Evolutionary conservation across 2,797 vertebrate species (phyloP), one percentile per base, ranked within the genome.

Genomic region (Saguinus oedipus): DNA sequence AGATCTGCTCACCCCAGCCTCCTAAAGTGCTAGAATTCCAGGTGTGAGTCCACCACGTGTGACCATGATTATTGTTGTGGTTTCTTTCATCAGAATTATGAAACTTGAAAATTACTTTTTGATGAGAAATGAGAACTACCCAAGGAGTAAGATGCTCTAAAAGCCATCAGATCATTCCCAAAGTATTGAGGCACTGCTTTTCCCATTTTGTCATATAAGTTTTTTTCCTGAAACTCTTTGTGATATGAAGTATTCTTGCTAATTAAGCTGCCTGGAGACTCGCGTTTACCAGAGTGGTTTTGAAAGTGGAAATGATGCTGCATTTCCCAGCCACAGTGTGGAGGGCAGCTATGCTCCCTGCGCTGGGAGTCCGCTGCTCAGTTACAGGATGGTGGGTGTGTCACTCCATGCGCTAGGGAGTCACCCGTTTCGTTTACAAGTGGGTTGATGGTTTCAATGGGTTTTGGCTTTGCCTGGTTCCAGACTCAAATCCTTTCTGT

Each of bases 391-490:
- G 4, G 24, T 0, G 0, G 0, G 22, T 3, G 3, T 48, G 0
- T 92, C 76, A 61, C 30, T 0, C 57, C 61, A 82, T 17, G 17
- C 93, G 2, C 76, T 6, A 4, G 84, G 78, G 96, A 95, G 44
- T 33, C 90, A 59, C 95, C 84, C 0, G 0, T 46, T 81, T 84
- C 78, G 76, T 83, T 95, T 89, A 79, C 0, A 9, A 92, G 76
- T 26, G 53, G 94, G 50, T 90, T 14, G 1, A 0, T 79, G 80
- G 89, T 93, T 95, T 94, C 64, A 48, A 0, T 85, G 53, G 91
- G 53, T 82, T 75, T 76, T 93, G 94, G 64, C 83, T 79, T 76
- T 88, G 33, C 81, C 86, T 59, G 30, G 50, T 57, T 97, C 95
- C 93, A 80, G 17, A 30, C 80, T 92, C 75, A 59, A 84, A 27